Conservation (phyloP, 2,113 vertebrate species). For the Pristiophorus japonicus region DNA sequence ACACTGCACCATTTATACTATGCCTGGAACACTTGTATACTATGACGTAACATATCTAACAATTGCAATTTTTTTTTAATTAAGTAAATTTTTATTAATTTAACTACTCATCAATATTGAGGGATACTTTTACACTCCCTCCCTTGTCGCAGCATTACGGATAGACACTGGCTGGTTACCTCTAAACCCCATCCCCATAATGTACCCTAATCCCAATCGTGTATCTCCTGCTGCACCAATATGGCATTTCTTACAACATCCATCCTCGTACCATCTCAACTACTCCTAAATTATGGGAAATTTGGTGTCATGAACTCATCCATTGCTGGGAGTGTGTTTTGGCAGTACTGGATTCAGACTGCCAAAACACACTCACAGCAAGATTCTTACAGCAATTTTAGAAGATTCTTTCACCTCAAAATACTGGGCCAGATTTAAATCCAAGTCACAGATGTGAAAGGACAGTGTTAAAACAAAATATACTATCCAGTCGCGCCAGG, state of each 20-base stretch:
- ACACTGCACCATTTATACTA: too few species aligned
- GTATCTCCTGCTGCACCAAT: not conserved
- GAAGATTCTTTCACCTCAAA: not conserved
- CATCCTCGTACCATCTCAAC: not conserved
- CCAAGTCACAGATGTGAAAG: not conserved
- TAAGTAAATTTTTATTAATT: not conserved
- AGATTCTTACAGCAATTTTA: not conserved
- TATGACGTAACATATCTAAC: not conserved
- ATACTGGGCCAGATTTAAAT: not conserved
- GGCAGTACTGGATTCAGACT: not conserved
- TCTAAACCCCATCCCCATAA: not conserved
- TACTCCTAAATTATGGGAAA: not conserved
- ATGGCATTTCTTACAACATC: not conserved
- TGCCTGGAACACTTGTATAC: not conserved
- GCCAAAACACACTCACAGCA: not conserved
- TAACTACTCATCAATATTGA: not conserved
- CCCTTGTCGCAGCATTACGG: not conserved
- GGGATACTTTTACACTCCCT: not conserved
- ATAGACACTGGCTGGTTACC: not conserved
- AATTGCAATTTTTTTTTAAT: not conserved
- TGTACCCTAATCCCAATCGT: not conserved
- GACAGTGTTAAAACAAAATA: not conserved
- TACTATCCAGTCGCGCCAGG: not conserved
- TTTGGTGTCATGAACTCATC: not conserved
- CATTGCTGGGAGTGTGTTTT: too few species aligned